Base-by-base conservation (phyloP, 2,888 invertebrate genomes). In the Caenorhabditis macrosperma region DNA sequence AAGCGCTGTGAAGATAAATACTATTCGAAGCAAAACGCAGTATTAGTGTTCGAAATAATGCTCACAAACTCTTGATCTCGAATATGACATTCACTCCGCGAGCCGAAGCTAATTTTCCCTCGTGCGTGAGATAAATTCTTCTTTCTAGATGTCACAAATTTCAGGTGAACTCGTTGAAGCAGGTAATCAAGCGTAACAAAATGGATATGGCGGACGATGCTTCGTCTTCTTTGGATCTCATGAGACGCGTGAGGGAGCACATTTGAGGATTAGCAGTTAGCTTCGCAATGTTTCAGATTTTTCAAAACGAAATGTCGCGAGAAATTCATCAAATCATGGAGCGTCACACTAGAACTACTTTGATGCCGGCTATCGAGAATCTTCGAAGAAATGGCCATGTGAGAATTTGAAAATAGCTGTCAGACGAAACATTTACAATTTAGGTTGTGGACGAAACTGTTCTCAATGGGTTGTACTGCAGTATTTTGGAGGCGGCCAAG, bases 321-420 rank as follows among this genome's bases (percentile, higher is more conserved):
- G 88, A 88, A 68, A 82, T 88, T 24, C 82, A 84, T 59, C 88
- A 89, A 55, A 85, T 89, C 24, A 72, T 89, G 54, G 89, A 89
- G 7, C 81, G 89, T 7, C 86, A 90, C 61, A 78, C 88, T 1
- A 74, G 89, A 15, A 87, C 88, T 6, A 89, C 89, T 0, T 85
- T 89, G 35, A 74, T 85, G 33, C 89, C 89, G n/a, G 89, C 89
- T 0, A 87, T 89, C 20, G 89, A 89, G 66, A 89, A 89, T 67
- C 75, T 89, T 44, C 78, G 82, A 38, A 78, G 84, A 17, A 88
- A 90, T 46, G 89, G 89, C 10, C 86, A 88, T 76, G 87, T 87
- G 46, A 38, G 79, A 60, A 5, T 6, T 30, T 24, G 41, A 15
- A 46, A 30, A 24, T 2, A 2, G 12, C 1, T 4, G 10, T 1